Evolutionary conservation across 2,797 vertebrate species (phyloP), one percentile per base, ranked within the genome.

Genomic region (Eulemur rubriventer): DNA sequence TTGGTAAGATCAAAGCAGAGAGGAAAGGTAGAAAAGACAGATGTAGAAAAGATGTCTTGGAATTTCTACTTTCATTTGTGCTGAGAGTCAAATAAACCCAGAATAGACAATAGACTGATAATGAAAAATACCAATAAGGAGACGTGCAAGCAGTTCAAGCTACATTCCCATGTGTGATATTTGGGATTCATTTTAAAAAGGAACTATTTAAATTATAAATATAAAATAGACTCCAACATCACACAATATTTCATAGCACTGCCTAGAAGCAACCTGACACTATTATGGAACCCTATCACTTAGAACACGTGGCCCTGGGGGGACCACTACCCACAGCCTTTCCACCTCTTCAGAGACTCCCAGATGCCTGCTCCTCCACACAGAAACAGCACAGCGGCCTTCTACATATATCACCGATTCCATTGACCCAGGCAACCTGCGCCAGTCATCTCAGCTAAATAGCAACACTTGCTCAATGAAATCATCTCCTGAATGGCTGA

Each of bases 31-130:
- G 30, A 87, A 95, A 65, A 59, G 55, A 70, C 67, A 85, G 30
- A 46, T 48, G 28, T 91, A 35, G 52, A 72, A 69, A 65, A 63
- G 55, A 57, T 57, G 55, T 57, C 55, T 57, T 57, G 55, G 24
- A 16, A 82, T 86, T 93, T 63, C 69, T 90, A 70, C 79, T 86
- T 93, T 82, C n/a, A 67, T 87, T 67, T 91, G 22, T 96, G 35
- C 63, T 78, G 22, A 95, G 28, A 79, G 46, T 95, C 87, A 72
- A 41, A 75, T 78, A 92, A 90, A 24, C 72, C 48, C 82, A 90
- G 55, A 82, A 70, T 30, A 90, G 26, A 70, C 33, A 70, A 75
- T 55, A 86, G 30, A 76, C 10, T 72, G 48, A 76, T 38, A 80
- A 18, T 28, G 10, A 59, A 88, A 93, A 96, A 70, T 76, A 80